Conservation (phyloP, 2,797 vertebrate genomes). For the Psittacula derbiana region DNA sequence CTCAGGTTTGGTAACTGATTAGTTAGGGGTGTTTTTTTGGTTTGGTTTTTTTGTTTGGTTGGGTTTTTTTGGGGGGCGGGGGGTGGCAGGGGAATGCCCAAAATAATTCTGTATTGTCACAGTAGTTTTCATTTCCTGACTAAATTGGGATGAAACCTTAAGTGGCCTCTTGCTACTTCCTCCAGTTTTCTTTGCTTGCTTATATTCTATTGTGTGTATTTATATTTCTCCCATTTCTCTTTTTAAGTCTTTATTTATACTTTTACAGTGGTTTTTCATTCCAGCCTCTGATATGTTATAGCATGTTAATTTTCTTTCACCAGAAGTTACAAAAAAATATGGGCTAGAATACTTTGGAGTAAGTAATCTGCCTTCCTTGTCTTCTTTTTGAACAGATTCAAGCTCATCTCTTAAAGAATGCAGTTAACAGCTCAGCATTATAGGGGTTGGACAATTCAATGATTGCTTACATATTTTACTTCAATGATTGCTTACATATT, state of each 20-base stretch:
- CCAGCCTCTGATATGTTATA: background rate
- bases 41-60: background rate
- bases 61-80: background rate
- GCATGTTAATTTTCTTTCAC: background rate
- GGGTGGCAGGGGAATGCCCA: fast-evolving
- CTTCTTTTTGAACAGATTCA: background rate
- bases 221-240: background rate
- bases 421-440: background rate
- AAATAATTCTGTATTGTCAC: background rate
- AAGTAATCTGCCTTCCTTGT: background rate
- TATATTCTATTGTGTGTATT: background rate
- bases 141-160: background rate
- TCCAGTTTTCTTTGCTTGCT: background rate
- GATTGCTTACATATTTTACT: background rate
- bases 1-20: background rate
- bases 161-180: background rate
- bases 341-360: background rate
- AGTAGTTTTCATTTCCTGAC: background rate
- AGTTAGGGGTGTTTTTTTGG: background rate
- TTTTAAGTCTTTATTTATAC: background rate
- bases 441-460: background rate
- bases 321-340: background rate
- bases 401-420: background rate
- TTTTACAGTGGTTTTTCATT: background rate
- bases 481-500: background rate